Conservation (phyloP, 2,888 invertebrate genomes). For the Heteromyza rotundicornis region DNA sequence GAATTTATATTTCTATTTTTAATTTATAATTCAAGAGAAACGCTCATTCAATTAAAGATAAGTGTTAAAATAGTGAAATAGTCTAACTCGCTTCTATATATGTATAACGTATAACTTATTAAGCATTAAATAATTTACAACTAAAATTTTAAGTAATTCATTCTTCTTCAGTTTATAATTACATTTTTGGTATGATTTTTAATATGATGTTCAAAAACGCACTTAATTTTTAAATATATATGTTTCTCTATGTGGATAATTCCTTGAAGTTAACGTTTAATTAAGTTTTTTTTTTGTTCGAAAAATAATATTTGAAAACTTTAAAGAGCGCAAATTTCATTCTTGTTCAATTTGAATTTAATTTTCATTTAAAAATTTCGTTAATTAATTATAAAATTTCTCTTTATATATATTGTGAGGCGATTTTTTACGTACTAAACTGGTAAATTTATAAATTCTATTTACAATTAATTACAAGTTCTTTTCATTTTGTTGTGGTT, state of each 20-base stretch:
- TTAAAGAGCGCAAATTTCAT: too few relatives aligned
- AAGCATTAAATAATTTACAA: not conserved
- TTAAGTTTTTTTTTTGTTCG: not conserved
- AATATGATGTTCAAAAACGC: not conserved
- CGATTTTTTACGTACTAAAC: too few relatives aligned
- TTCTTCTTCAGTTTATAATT: slow-evolving; percentile 1
- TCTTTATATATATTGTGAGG: too few relatives aligned
- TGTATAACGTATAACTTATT: not conserved
- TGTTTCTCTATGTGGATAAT: too few relatives aligned
- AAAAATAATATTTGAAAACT: too few relatives aligned
- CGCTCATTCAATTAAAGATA: too few relatives aligned
- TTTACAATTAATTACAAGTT: too few relatives aligned
- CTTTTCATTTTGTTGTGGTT: too few relatives aligned
- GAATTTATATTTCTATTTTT: not conserved
- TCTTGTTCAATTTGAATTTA: not conserved
- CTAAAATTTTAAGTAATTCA: not conserved
- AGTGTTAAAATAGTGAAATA: too few relatives aligned
- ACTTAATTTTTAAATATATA: not conserved
- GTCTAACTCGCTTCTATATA: too few relatives aligned
- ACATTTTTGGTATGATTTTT: slow-evolving; percentile 11
- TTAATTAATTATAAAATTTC: too few relatives aligned
- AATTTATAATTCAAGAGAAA: not conserved
- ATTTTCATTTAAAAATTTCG: not conserved
- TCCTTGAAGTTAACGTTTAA: not conserved
- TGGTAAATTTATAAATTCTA: too few relatives aligned